phyloP scores from a whole-genome alignment of 2,888 invertebrate species.

The Amphipoea oculea region DNA sequence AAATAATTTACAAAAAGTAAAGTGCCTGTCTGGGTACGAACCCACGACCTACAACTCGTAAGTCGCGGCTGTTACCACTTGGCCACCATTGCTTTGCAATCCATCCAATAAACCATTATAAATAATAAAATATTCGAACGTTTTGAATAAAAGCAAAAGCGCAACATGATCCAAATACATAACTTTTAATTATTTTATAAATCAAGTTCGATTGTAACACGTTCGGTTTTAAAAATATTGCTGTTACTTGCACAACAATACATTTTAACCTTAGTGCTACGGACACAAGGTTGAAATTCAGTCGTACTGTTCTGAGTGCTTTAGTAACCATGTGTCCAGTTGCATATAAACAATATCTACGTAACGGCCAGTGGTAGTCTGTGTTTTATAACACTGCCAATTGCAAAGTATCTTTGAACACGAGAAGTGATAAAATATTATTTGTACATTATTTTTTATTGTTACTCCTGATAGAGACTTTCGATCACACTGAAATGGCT shows the following conservation, averaged over 20 bases:
- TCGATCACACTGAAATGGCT: slow-evolving; percentile 48
- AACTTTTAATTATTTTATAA: slow-evolving; percentile 58
- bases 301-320: slow-evolving; percentile 5
- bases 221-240: slow-evolving; percentile 54
- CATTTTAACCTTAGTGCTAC: background rate
- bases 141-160: slow-evolving; percentile 41
- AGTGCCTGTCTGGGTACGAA: no score
- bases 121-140: slow-evolving; percentile 22
- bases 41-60: no score
- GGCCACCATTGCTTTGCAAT: background rate
- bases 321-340: slow-evolving; percentile 54
- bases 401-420: slow-evolving; percentile 64
- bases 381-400: slow-evolving; percentile 63
- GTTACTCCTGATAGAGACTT: slow-evolving; percentile 54
- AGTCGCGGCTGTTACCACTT: no score
- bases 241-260: background rate
- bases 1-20: no score
- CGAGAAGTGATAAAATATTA: slow-evolving; percentile 65
- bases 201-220: slow-evolving; percentile 54
- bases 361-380: slow-evolving; percentile 47
- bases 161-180: slow-evolving; percentile 39
- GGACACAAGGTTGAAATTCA: slow-evolving; percentile 18
- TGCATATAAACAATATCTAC: slow-evolving; percentile 62
- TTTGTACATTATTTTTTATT: slow-evolving; percentile 64
- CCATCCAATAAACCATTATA: background rate